Conservation (phyloP, 2,113 vertebrate species). For the Telmatochromis sp. region DNA sequence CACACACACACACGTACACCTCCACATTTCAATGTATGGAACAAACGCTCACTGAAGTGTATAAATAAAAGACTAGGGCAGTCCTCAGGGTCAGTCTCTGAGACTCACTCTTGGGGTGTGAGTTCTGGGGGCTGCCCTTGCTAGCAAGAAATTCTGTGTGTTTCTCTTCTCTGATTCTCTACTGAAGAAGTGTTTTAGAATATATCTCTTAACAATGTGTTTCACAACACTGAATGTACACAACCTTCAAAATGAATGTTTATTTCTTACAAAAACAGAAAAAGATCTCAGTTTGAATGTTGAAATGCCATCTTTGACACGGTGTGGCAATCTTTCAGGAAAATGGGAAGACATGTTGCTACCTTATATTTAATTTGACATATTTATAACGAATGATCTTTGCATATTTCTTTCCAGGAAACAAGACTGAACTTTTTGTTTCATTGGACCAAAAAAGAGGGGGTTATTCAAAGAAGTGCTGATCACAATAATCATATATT, state of each 20-base stretch:
- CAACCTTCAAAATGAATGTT: background rate
- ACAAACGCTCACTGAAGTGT: no score
- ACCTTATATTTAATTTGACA: background rate
- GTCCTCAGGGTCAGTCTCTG: no score
- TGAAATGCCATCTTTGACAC: background rate
- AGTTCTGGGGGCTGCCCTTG: no score
- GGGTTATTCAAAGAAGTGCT: background rate
- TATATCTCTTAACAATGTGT: no score
- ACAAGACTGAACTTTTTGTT: background rate
- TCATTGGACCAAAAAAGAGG: background rate
- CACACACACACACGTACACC: no score
- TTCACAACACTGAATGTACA: background rate
- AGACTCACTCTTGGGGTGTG: no score
- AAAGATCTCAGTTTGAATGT: background rate
- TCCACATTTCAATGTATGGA: no score
- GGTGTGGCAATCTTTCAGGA: background rate
- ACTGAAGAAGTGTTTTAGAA: no score
- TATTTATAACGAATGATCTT: background rate
- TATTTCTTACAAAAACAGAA: background rate
- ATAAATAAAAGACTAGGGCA: no score
- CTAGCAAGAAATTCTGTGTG: no score
- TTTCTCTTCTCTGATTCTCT: no score
- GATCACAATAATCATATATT: background rate
- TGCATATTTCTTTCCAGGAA: background rate
- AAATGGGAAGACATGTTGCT: background rate